Evolutionary conservation across 2,113 vertebrate species (phyloP).

Genomic region (Phalacrocorax aristotelis): DNA sequence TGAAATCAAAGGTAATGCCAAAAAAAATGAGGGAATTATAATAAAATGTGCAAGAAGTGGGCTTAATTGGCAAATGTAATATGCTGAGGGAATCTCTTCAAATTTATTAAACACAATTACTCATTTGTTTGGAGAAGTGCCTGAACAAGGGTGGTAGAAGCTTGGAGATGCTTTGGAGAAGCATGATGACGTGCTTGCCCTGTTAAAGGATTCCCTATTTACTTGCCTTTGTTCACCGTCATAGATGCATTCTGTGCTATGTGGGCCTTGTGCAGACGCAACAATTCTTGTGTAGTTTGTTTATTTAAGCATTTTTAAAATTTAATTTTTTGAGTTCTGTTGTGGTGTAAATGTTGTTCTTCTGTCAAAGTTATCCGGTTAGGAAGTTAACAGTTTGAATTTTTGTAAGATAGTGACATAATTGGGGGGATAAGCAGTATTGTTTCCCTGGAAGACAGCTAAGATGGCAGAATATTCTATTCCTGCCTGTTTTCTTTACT

Average conservation of each 20-base stretch:
- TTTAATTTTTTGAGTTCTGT: neutral
- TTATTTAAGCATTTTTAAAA: neutral
- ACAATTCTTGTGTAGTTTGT: neutral
- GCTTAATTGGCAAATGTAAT: neutral
- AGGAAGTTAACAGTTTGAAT: neutral
- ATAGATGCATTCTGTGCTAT: rapidly evolving
- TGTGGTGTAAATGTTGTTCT: neutral
- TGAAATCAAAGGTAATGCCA: neutral
- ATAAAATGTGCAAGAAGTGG: neutral
- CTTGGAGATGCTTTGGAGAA: neutral
- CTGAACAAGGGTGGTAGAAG: neutral
- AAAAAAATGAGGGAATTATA: neutral
- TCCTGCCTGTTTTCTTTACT: neutral
- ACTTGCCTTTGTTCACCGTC: neutral
- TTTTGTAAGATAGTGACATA: neutral
- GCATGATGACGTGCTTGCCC: neutral
- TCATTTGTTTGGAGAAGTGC: neutral
- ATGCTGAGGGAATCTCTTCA: neutral
- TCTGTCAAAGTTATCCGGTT: neutral
- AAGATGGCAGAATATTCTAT: neutral
- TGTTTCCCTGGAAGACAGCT: neutral
- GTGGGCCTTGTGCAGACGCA: neutral
- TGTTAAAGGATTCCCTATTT: neutral
- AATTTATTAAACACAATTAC: neutral
- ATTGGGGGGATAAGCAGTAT: neutral